Evolutionary conservation across 2,113 vertebrate genomes (phyloP), one percentile per base, ranked within the genome.

Genomic region (Rhadina sibilatrix): DNA sequence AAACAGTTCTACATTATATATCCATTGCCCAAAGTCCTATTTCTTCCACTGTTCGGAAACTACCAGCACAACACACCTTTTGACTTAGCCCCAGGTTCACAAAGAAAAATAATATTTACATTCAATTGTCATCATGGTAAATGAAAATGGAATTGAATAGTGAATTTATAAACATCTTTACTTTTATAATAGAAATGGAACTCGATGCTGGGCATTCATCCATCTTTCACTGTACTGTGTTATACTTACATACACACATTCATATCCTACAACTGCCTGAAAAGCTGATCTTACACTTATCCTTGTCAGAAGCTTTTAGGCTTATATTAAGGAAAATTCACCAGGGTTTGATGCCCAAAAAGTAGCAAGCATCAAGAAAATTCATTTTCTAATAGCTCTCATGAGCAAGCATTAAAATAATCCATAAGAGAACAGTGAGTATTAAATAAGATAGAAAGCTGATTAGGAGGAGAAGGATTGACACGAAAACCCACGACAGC

Each of bases 121-220:
- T 90, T 96, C 60, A 78, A 37, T 78, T 93, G 86, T 71, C 72
- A 95, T 35, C 38, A 60, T 31, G 16, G 52, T 57, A 85, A 88
- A 96, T 59, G 68, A 83, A 94, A 96, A 88, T 87, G 60, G 60
- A 92, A 90, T 22, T 75, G 52, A 44, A 88, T 68, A 93, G 65
- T 65, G 86, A 92, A 35, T 82, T 87, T 93, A 94, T 84, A 80
- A 94, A 93, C 68, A 83, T 68, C 71, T 71, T 78, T 83, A 81
- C 65, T 87, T 96, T 83, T 86, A 16, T 76, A 91, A 85, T 22
- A 83, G 74, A 80, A 94, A 90, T 1, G 35, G 78, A 91, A 65
- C 38, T 87, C 46, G 74, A 7, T 47, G n/a, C 56, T 85, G 52
- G 76, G 79, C 60, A 47, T 59, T 83, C 84, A 80, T 86, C 85